These are phyloP conservation scores for Drosophila subobscura DNA, from an alignment of 1,140 invertebrate species.

Conservation along the genomic window DNA sequence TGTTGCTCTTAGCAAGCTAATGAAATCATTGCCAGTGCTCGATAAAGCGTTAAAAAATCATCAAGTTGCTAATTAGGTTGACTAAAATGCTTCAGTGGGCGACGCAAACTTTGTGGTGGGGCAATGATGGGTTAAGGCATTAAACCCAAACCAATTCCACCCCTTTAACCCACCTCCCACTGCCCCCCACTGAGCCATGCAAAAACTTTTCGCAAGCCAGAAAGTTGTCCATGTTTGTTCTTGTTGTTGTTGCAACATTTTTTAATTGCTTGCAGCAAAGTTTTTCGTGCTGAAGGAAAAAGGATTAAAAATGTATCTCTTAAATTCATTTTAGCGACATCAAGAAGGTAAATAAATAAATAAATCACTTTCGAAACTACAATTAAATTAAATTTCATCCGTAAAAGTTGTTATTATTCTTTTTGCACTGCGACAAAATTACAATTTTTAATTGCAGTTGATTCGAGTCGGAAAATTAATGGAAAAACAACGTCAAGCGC, in stretches of 20 bases:
- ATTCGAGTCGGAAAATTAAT: conserved; percentile 11
- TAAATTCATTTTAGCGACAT: conserved; percentile 22
- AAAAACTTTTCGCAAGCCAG: conserved; percentile 9
- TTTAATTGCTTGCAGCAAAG: conserved; percentile 23
- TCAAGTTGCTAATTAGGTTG: conserved; percentile 80
- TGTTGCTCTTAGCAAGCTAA: conserved; percentile 32
- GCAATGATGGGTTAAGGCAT: conserved; percentile 16
- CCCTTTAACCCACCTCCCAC: not conserved
- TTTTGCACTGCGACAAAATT: conserved; percentile 23
- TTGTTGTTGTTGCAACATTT: not conserved
- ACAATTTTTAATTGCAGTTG: conserved; percentile 51
- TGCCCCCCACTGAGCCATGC: not conserved
- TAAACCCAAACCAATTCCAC: not conserved
- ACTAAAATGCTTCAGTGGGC: conserved; percentile 50
- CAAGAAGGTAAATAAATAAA: conserved; percentile 24
- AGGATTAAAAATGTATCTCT: conserved; percentile 8
- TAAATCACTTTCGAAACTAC: conserved; percentile 35
- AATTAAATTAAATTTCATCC: conserved; percentile 12
- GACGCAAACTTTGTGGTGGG: conserved; percentile 47
- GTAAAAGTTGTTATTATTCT: not conserved
- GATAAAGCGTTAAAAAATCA: conserved; percentile 77
- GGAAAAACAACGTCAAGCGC: not conserved
- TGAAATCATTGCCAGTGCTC: conserved; percentile 72
- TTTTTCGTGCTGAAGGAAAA: conserved; percentile 6
- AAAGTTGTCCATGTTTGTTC: conserved; percentile 7